Base-by-base conservation (phyloP, 2,113 vertebrate genomes). In the Bujurquina vittata region DNA sequence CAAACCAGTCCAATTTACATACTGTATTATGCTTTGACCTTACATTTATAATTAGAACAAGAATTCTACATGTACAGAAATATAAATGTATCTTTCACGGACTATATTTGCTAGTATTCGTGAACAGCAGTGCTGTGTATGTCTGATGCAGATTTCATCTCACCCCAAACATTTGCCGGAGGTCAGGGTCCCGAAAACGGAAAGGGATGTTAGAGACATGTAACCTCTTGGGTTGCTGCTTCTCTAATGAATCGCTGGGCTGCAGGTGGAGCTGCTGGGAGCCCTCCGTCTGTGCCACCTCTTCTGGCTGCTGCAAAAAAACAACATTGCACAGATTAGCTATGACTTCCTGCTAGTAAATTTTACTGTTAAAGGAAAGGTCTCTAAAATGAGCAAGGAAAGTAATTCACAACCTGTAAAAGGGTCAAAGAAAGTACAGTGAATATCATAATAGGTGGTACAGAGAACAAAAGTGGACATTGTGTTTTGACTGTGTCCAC, bases 171-270 rank as follows among this genome's bases (percentile, higher is more conserved):
- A 99, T 99, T 95, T 99, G 98, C 95, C 97, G 96, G 77, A 99
- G 95, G 94, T 99, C 98, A 0, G 98, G 98, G 95, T 99, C 98
- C 88, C 98, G 96, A 96, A 99, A 99, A 87, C 98, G 97, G 95
- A 99, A 99, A 94, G 98, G 98, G 95, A 99, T 99, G 96, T 99
- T 99, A 94, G 98, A 99, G 93, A 99, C 97, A 10, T 99, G 98
- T 91, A 99, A 94, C 94, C 98, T 89, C 92, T 99, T 99, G 92
- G 98, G 97, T 92, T 98, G 98, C 94, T 97, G 97, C 94, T 99
- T 99, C 95, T 99, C 98, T 79, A 97, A 95, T 88, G 95, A 95
- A 86, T 98, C 98, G 61, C 96, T 95, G 91, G 96, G 94, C 88
- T 97, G 97, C 88, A 97, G 94, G 91, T 96, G 96, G 88, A 97